Percentiles rank a stretch among this genome's conserved stretches.
Evolutionary conservation across 2,888 invertebrate species (phyloP).

Genomic region (Philereme vetulata): DNA sequence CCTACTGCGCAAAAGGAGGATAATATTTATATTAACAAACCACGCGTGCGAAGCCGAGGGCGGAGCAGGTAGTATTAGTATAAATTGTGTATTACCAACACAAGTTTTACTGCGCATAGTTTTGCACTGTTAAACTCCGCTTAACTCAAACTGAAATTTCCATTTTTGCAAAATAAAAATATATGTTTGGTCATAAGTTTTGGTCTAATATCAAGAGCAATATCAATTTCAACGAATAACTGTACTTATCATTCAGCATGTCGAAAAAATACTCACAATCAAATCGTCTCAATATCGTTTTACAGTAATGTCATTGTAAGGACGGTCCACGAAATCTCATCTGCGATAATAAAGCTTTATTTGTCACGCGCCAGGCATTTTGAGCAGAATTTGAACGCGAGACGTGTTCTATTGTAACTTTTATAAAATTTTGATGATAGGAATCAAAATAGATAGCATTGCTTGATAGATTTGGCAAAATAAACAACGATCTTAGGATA

Average conservation of each 20-base stretch:
- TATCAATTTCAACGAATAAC: slow-evolving; percentile 20
- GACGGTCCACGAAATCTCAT: slow-evolving; percentile 67
- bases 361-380: slow-evolving; percentile 68
- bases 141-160: no score
- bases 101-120: no score
- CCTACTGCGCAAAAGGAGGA: no score
- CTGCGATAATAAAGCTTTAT: slow-evolving; percentile 69
- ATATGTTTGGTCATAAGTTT: not conserved
- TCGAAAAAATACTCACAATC: slow-evolving; percentile 43
- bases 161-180: no score
- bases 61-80: no score
- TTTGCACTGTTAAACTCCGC: no score
- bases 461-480: slow-evolving; percentile 21
- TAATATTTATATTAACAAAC: no score
- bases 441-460: slow-evolving; percentile 12
- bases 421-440: slow-evolving; percentile 55
- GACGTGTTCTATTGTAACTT: slow-evolving; percentile 42
- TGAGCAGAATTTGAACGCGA: slow-evolving; percentile 50
- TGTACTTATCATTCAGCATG: slow-evolving; percentile 19
- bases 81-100: no score
- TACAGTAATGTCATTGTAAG: slow-evolving; percentile 62
- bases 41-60: no score
- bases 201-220: slow-evolving; percentile 8
- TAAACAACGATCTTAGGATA: not conserved
- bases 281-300: slow-evolving; percentile 61